Base-by-base conservation (phyloP, 2,888 invertebrate species). In the Fragum fragum region DNA sequence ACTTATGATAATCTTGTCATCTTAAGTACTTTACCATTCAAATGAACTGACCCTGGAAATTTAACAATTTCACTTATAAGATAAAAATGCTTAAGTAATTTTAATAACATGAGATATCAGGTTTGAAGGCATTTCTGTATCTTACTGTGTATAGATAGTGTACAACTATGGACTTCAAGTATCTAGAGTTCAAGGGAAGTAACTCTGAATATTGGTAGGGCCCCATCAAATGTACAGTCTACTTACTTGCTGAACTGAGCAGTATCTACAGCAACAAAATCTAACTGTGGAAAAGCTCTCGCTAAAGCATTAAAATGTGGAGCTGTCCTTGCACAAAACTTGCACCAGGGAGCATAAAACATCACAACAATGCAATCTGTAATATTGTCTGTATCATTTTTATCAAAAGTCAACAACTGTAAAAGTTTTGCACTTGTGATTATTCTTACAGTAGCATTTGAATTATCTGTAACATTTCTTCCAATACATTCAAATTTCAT, bases 281-380 rank as follows among this genome's bases (percentile, higher is more conserved):
- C 97, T 0, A 99, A 95, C 89, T 97, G 96, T 0, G 98, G 98
- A 95, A 97, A 99, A 3, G 97, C 96, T 91, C 97, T 95, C 0
- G 98, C 97, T 32, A 99, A 94, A 0, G 98, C 97, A 95, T 99
- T 99, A 91, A 97, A 98, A 93, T 98, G 96, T 7, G 98, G 98
- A 0, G 98, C 98, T 9, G 98, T 97, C 93, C 97, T 96, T 23
- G 97, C 97, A 91, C 98, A 98, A 91, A 98, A 98, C 1, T 97
- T 97, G 92, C 99, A 99, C 93, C 97, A 97, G 85, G 96, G 96
- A 0, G 98, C 97, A 94, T 97, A 99, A 95, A 99, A 99, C 89
- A 99, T 95, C 2, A 98, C 96, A 26, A 98, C 94, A 0, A 97
- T 96, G 85, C 95, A 95, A 73, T 93, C 91, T 23, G 93, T 86